Percentiles rank a stretch among this genome's conserved stretches.
These are phyloP conservation scores for Morone saxatilis DNA, from an alignment of 2,113 vertebrate genomes.

Conservation along the genomic window DNA sequence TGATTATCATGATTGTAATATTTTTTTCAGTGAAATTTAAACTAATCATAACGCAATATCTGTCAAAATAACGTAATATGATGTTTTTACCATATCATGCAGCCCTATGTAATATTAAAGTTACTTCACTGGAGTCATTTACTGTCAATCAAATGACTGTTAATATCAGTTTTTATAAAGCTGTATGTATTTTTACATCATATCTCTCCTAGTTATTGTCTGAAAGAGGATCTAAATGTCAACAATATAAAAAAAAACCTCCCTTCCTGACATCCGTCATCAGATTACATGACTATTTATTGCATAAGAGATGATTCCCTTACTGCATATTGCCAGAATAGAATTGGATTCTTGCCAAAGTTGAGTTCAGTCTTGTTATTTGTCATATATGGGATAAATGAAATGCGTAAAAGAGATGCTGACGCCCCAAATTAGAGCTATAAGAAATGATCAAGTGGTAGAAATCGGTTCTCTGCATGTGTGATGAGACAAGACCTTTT, in stretches of 20 bases:
- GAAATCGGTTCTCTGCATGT: background rate
- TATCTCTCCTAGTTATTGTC: background rate
- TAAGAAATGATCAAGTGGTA: background rate
- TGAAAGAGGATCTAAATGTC: background rate
- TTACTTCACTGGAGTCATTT: background rate
- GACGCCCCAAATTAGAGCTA: no score
- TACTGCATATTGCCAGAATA: background rate
- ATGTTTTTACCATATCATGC: no score
- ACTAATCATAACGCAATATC: no score
- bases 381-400: background rate
- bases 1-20: no score
- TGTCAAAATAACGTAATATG: no score
- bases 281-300: background rate
- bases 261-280: background rate
- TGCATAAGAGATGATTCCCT: background rate
- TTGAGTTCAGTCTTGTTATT: background rate
- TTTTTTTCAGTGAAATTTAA: no score
- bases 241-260: background rate
- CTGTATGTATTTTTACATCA: background rate
- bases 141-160: background rate
- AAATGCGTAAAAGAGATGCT: background rate
- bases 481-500: background rate
- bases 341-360: background rate
- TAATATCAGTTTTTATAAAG: background rate
- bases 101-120: no score